Evolutionary conservation across 2,888 invertebrate genomes (phyloP).

Genomic region (Allacma fusca): DNA sequence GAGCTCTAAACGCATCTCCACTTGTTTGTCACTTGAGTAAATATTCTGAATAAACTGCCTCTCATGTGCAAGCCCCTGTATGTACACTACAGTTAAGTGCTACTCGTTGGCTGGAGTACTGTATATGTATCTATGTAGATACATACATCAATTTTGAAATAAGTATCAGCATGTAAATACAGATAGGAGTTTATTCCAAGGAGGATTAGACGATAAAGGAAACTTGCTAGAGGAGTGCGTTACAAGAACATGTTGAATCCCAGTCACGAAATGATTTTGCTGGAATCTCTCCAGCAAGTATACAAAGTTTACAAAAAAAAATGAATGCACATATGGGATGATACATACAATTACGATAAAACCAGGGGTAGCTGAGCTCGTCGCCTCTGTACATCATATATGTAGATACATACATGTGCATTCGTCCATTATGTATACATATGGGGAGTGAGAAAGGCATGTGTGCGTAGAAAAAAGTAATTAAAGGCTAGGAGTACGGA

Average conservation of each 20-base stretch:
- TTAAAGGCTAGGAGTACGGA: too few relatives aligned
- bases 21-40: not conserved
- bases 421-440: not conserved
- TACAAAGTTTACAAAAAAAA: not conserved
- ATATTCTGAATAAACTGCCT: not conserved
- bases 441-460: not conserved
- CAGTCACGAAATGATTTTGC: constrained; percentile 10
- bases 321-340: not conserved
- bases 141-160: not conserved
- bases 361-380: too few relatives aligned
- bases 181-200: not conserved
- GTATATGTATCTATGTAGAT: too few relatives aligned
- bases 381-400: too few relatives aligned
- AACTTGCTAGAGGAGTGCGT: not conserved
- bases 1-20: not conserved
- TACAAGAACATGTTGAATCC: not conserved
- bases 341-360: not conserved
- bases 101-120: too few relatives aligned
- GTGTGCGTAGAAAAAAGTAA: not conserved
- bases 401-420: not conserved
- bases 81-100: too few relatives aligned
- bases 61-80: not conserved
- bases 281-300: not conserved
- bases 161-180: not conserved
- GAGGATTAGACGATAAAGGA: constrained; percentile 1